phyloP scores from a whole-genome alignment of 2,797 vertebrate species.

The Novumbra hubbsi region DNA sequence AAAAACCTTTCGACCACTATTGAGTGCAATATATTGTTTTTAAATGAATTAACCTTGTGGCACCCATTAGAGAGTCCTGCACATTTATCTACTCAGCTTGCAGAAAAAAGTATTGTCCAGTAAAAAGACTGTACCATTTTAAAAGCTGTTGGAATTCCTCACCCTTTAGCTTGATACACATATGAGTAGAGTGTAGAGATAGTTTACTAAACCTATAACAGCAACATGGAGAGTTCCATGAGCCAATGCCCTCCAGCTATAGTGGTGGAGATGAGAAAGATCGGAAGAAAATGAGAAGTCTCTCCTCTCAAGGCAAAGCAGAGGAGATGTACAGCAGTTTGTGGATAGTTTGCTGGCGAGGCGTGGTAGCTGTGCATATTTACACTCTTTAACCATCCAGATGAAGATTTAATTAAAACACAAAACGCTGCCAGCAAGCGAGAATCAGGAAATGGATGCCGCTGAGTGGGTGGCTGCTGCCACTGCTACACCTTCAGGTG shows the following conservation, averaged over 20 bases:
- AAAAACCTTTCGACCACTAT: too few species aligned
- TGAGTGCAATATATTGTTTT: too few species aligned
- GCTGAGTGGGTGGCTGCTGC: constrained; percentile 30
- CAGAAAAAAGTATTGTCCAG: too few species aligned
- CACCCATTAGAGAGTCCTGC: too few species aligned
- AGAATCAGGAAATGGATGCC: constrained; percentile 32
- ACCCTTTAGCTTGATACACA: background rate
- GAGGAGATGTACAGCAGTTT: constrained; percentile 6
- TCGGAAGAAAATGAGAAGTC: background rate
- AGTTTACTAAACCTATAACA: background rate
- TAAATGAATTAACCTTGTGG: too few species aligned
- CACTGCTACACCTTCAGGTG: constrained; percentile 18
- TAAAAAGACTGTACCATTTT: too few species aligned
- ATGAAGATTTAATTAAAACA: constrained; percentile 54
- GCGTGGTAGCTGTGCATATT: constrained; percentile 44
- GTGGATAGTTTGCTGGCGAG: constrained; percentile 19
- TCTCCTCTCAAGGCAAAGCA: constrained; percentile 13
- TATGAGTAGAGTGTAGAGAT: background rate
- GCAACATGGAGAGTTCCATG: background rate
- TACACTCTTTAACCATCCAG: constrained; percentile 52
- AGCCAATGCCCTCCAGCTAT: background rate
- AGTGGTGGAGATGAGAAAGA: background rate
- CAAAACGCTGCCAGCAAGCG: constrained; percentile 36
- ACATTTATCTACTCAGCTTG: too few species aligned
- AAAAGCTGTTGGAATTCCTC: constrained; percentile 1